Conservation (phyloP, 1,140 invertebrate genomes). For the Brachionus paranguensis region DNA sequence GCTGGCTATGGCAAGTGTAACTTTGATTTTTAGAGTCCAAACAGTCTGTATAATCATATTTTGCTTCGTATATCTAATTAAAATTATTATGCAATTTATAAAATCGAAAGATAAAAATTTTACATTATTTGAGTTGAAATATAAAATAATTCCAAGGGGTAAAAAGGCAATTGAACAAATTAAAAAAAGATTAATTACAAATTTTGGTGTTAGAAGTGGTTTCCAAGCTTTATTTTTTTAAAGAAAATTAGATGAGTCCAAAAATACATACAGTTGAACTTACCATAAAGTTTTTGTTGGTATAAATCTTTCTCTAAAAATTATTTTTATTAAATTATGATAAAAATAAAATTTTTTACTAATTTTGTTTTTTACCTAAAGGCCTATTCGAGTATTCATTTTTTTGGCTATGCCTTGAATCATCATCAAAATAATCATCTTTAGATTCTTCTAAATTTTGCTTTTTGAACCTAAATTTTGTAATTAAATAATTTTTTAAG, state of each 20-base stretch:
- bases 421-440: neutral
- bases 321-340: neutral
- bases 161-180: slow-evolving; percentile 93
- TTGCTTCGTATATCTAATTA: neutral
- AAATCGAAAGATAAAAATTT: neutral
- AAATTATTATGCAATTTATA: neutral
- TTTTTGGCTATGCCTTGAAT: neutral
- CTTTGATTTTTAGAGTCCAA: slow-evolving; percentile 63
- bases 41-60: slow-evolving; percentile 49
- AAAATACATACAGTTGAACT: neutral
- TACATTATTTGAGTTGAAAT: slow-evolving; percentile 59
- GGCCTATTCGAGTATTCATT: neutral
- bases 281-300: neutral
- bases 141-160: slow-evolving; percentile 78
- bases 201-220: slow-evolving; percentile 92
- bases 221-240: slow-evolving; percentile 71
- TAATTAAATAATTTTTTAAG: neutral
- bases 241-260: neutral
- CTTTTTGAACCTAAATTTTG: neutral
- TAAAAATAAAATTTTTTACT: neutral
- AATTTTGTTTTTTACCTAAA: neutral
- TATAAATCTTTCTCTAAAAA: neutral
- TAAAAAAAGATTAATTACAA: slow-evolving; percentile 91
- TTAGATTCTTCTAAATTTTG: neutral
- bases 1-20: slow-evolving; percentile 64